phyloP scores from a whole-genome alignment of 2,113 vertebrate species.

The Dicerorhinus sumatrensis region DNA sequence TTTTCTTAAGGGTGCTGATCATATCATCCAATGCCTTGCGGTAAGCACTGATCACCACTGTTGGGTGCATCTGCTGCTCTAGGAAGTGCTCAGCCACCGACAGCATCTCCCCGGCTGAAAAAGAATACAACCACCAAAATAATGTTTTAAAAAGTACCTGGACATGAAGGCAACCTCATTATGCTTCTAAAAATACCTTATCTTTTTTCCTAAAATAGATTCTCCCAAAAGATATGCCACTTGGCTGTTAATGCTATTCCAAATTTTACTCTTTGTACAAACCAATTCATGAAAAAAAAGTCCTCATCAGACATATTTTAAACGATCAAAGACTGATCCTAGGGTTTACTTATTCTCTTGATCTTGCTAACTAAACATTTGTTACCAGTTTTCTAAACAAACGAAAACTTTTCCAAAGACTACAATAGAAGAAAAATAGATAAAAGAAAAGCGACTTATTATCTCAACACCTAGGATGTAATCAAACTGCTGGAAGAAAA shows the following conservation, averaged over 20 bases:
- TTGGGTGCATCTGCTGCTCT: conserved; percentile 98
- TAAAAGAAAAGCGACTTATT: not conserved
- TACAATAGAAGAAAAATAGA: not conserved
- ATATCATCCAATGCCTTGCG: conserved; percentile 95
- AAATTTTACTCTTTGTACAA: not conserved
- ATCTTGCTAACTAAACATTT: not conserved
- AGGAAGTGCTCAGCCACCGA: conserved; percentile 96
- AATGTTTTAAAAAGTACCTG: not conserved
- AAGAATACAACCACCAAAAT: not conserved
- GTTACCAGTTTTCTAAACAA: not conserved
- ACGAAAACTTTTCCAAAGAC: not conserved
- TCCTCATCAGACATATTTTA: not conserved
- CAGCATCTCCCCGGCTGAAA: conserved; percentile 97
- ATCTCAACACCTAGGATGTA: not conserved
- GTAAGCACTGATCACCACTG: conserved; percentile 95
- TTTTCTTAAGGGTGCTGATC: conserved; percentile 91
- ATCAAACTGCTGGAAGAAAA: not conserved
- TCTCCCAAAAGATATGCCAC: not conserved
- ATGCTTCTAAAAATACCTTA: not conserved
- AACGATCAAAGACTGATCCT: not conserved
- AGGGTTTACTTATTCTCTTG: not conserved
- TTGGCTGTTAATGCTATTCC: not conserved
- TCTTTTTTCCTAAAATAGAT: not conserved
- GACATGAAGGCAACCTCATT: not conserved
- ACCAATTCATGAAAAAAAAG: not conserved